Conservation (phyloP, 2,797 vertebrate genomes). For the Prunella strophiata region DNA sequence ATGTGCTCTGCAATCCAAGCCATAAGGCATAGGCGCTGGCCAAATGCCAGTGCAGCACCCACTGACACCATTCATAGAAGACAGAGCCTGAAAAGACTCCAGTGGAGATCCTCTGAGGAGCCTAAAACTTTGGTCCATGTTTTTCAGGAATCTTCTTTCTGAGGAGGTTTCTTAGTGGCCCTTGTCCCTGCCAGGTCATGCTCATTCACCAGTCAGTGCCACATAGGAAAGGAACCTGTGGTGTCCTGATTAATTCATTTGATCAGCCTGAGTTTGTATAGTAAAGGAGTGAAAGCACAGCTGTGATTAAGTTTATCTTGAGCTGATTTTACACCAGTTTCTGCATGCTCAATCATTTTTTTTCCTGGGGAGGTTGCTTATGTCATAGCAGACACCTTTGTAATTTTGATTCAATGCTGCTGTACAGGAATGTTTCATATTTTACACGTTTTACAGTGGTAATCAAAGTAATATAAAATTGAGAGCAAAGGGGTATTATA, state of each 20-base stretch:
- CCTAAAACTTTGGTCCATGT: neutral
- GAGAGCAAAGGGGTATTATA: neutral
- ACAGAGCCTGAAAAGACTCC: neutral
- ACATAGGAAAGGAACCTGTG: neutral
- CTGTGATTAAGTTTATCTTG: neutral
- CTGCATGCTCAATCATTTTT: neutral
- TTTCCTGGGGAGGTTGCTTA: neutral
- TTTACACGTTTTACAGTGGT: neutral
- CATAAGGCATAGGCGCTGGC: neutral
- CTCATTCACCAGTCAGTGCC: neutral
- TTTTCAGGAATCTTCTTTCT: neutral
- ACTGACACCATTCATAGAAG: neutral
- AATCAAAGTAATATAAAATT: neutral
- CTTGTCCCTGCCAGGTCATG: neutral
- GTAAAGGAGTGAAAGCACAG: neutral
- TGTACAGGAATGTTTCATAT: neutral
- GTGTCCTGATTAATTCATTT: neutral
- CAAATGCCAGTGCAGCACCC: neutral
- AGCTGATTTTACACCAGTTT: neutral
- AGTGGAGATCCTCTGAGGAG: neutral
- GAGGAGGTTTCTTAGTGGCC: neutral
- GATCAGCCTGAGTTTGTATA: neutral
- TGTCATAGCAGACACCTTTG: neutral
- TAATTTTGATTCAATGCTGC: neutral
- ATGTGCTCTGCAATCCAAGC: neutral